Evolutionary conservation across 2,797 vertebrate genomes (phyloP).

Genomic region (Sphenodon punctatus): DNA sequence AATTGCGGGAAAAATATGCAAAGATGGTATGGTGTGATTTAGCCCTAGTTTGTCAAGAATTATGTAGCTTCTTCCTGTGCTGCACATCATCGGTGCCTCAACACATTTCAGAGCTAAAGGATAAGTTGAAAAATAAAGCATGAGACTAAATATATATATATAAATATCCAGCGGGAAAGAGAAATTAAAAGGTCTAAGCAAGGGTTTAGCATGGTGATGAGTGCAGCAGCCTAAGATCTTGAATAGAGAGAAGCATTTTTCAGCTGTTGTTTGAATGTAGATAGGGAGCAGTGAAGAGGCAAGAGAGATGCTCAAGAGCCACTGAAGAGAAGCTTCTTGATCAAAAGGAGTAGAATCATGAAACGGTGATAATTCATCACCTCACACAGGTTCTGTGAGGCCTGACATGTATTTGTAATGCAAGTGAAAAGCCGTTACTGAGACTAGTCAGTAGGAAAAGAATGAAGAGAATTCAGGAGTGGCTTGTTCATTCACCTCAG

Average conservation of each 20-base stretch:
- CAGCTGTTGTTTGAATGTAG: too few relatives aligned
- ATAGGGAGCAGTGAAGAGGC: too few relatives aligned
- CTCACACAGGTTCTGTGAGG: neutral
- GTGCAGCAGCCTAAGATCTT: neutral
- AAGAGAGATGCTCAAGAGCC: neutral
- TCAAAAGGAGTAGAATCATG: neutral
- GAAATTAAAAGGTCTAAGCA: neutral
- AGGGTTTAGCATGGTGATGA: neutral
- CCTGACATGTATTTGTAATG: neutral
- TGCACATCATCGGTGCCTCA: too few relatives aligned
- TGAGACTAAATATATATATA: too few relatives aligned
- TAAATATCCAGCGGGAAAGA: too few relatives aligned
- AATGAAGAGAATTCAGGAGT: neutral
- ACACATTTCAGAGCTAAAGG: too few relatives aligned
- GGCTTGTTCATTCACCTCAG: neutral
- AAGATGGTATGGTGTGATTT: too few relatives aligned
- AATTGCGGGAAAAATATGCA: too few relatives aligned
- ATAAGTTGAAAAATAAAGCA: too few relatives aligned
- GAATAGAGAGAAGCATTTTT: neutral
- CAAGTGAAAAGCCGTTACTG: neutral
- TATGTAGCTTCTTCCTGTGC: too few relatives aligned
- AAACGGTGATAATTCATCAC: neutral
- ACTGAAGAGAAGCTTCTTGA: neutral
- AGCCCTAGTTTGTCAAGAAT: too few relatives aligned
- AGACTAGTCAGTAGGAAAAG: neutral